Base-by-base conservation (phyloP, 1,140 invertebrate species). In the Eubasilissa regina region DNA sequence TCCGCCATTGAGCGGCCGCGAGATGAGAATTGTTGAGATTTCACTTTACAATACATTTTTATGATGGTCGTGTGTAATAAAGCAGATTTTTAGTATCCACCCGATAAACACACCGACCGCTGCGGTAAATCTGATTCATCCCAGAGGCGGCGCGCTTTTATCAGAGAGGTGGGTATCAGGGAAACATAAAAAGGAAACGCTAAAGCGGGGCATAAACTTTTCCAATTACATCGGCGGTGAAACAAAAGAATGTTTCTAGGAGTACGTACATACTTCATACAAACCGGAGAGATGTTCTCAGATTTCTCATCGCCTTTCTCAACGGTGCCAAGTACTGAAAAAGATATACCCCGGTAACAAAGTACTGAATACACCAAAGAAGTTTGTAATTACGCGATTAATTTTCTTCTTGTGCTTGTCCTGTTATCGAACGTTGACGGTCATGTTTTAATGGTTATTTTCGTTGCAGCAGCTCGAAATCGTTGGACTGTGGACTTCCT, bases 181-280 rank as follows among this genome's bases (percentile, higher is more conserved):
- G 51, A 10, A 64, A 25, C 75, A 77, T 77, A 74, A 80, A 80
- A 80, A 80, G 56, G 45, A 77, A 80, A 56, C 55, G 60, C 53
- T 48, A 70, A 66, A 75, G 68, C 77, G 48, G 77, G 77, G 68
- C 43, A 72, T 77, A 80, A 80, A 80, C 66, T 80, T 80, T 80
- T 80, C 79, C 79, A 80, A 80, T 80, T 80, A 80, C 79, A 74
- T 35, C 66, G 43, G 47, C 48, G 64, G 64, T 74, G 56, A 66
- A 76, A 76, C 75, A 76, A 79, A 74, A 25, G 51, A 58, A 72
- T 53, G 64, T 66, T 77, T 77, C 53, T 56, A 21, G 21, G 35
- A 75, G 56, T 56, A 75, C 21, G 21, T 75, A 15, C 21, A n/a
- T 25, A 43, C 21, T n/a, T 55, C 12, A 15, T 19, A 56, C 17